Percentiles rank a stretch among this genome's conserved stretches.
Conservation (phyloP, 2,113 vertebrate species). For the Apistogramma diplotaenia region DNA sequence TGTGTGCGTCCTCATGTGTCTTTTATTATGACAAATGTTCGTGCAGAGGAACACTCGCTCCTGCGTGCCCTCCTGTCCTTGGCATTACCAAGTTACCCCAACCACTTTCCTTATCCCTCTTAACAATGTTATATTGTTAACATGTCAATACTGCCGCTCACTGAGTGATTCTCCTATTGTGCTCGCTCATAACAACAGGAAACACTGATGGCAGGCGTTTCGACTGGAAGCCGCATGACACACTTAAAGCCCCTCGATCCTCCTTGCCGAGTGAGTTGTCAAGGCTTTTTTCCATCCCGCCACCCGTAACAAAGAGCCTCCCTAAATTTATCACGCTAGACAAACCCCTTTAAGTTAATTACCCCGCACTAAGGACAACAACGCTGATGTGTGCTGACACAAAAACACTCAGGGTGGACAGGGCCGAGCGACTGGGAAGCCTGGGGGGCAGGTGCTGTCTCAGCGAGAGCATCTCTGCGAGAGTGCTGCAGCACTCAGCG, state of each 20-base stretch:
- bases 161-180: constrained; percentile 70
- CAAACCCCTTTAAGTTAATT: constrained; percentile 75
- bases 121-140: constrained; percentile 69
- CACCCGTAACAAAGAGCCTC: constrained; percentile 57
- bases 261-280: constrained; percentile 46
- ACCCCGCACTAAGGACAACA: constrained; percentile 63
- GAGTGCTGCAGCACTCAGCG: constrained; percentile 43
- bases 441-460: constrained; percentile 33
- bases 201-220: constrained; percentile 52
- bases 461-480: constrained; percentile 35
- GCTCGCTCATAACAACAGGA: constrained; percentile 66
- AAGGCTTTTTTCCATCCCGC: constrained; percentile 29
- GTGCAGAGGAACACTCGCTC: not conserved
- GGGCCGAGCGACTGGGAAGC: constrained; percentile 36
- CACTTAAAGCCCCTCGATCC: constrained; percentile 49
- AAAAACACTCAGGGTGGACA: constrained; percentile 65
- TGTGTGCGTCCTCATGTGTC: constrained; percentile 21
- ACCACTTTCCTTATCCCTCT: constrained; percentile 58
- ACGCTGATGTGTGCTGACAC: constrained; percentile 70
- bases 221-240: constrained; percentile 61
- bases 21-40: constrained; percentile 21
- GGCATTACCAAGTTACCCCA: constrained; percentile 17
- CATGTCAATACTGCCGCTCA: constrained; percentile 59
- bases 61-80: constrained; percentile 36
- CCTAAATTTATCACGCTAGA: constrained; percentile 70